Conservation (phyloP, 1,140 invertebrate species). For the Gryllus bimaculatus region DNA sequence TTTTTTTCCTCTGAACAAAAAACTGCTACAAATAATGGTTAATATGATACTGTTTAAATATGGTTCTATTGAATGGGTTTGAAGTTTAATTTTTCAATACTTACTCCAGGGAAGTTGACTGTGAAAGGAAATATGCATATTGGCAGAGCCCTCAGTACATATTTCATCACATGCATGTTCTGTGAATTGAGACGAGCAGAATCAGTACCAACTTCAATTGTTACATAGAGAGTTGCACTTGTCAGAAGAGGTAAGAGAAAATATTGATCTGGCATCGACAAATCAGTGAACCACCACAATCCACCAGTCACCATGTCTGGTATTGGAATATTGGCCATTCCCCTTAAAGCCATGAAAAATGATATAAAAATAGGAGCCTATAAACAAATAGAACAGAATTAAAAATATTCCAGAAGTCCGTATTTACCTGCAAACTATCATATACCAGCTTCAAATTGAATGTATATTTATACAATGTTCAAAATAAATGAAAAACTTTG, state of each 20-base stretch:
- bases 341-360: conserved; percentile 72
- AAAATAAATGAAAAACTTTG: background rate
- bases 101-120: conserved; percentile 77
- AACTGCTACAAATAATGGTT: too few relatives aligned
- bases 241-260: conserved; percentile 82
- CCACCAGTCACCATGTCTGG: conserved; percentile 84
- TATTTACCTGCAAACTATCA: background rate
- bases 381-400: conserved; percentile 22
- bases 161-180: conserved; percentile 59
- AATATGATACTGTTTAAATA: too few relatives aligned
- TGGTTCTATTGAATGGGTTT: too few relatives aligned
- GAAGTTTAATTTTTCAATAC: conserved; percentile 26
- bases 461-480: background rate
- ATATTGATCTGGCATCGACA: conserved; percentile 83
- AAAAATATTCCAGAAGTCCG: background rate
- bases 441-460: background rate
- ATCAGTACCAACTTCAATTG: conserved; percentile 80
- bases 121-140: conserved; percentile 76
- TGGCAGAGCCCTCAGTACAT: conserved; percentile 64
- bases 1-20: background rate
- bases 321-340: conserved; percentile 79
- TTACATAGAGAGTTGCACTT: conserved; percentile 63
- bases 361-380: conserved; percentile 83
- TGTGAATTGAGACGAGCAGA: conserved; percentile 48
- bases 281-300: conserved; percentile 83